Conservation (phyloP, 2,888 invertebrate species). For the Nipponacmea schrenckii region DNA sequence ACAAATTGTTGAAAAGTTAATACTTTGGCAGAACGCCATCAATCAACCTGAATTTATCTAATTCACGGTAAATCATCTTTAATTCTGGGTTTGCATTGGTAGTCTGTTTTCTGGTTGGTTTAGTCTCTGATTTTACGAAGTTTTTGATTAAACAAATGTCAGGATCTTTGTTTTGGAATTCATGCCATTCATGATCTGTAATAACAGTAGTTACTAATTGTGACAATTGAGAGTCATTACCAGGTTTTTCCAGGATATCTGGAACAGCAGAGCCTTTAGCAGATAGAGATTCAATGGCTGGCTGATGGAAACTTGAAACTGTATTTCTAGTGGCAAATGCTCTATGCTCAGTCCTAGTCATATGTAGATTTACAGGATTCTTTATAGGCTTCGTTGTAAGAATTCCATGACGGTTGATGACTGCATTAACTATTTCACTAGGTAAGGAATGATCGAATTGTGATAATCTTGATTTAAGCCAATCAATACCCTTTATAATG, state of each 20-base stretch:
- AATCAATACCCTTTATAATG: no score
- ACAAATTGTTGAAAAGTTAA: not conserved
- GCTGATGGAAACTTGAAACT: no score
- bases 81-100: not conserved
- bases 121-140: not conserved
- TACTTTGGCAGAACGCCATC: not conserved
- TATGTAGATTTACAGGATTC: no score
- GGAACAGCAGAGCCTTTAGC: not conserved
- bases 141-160: not conserved
- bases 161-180: not conserved
- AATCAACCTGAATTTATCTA: not conserved
- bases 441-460: not conserved
- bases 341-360: not conserved
- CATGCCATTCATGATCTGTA: not conserved
- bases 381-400: not conserved
- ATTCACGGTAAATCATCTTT: not conserved
- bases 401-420: not conserved
- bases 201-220: no score
- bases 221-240: not conserved
- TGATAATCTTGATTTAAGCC: not conserved
- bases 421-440: not conserved
- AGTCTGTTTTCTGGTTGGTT: not conserved
- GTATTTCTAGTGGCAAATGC: not conserved
- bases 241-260: not conserved
- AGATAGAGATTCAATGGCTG: not conserved